A percentile compares a stretch with the other conserved stretches of the same genome.
Evolutionary conservation across 1,140 invertebrate genomes (phyloP).

Genomic region (Meloidogyne chitwoodi): DNA sequence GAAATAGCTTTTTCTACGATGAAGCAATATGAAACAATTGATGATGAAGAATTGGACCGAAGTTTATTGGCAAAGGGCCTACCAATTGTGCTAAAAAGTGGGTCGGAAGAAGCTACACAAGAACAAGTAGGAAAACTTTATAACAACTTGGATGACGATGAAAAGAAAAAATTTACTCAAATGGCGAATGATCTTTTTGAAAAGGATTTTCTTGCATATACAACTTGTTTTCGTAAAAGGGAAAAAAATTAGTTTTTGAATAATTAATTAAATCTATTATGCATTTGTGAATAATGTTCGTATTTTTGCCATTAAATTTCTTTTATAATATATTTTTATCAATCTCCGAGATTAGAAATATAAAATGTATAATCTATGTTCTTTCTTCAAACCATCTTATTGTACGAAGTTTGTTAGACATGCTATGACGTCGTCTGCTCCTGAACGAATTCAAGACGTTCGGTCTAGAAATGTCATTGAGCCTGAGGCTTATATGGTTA

Average conservation of each 20-base stretch:
- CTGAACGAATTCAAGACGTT: not conserved
- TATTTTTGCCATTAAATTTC: too few species aligned
- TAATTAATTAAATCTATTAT: not conserved
- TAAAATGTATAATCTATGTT: not conserved
- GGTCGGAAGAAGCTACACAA: slow-evolving; percentile 23
- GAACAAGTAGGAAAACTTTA: slow-evolving; percentile 39
- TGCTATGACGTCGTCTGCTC: not conserved
- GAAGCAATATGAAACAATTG: slow-evolving; percentile 27
- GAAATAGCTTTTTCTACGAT: slow-evolving; percentile 27
- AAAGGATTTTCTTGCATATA: not conserved
- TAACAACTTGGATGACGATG: slow-evolving; percentile 30
- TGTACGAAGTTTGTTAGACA: not conserved
- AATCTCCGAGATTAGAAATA: not conserved
- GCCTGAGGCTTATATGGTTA: slow-evolving; percentile 4
- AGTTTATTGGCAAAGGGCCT: slow-evolving; percentile 26
- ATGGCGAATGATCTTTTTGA: slow-evolving; percentile 38
- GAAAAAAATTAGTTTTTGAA: slow-evolving; percentile 7
- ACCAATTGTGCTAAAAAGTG: slow-evolving; percentile 7
- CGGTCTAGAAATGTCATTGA: not conserved
- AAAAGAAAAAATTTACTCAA: slow-evolving; percentile 31
- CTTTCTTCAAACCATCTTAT: not conserved
- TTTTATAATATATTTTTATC: too few species aligned
- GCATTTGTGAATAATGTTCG: not conserved
- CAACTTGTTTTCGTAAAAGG: slow-evolving; percentile 21
- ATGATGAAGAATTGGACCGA: slow-evolving; percentile 36